Evolutionary conservation across 2,797 vertebrate species (phyloP), one percentile per base, ranked within the genome.

Genomic region (Alcedo atthis): DNA sequence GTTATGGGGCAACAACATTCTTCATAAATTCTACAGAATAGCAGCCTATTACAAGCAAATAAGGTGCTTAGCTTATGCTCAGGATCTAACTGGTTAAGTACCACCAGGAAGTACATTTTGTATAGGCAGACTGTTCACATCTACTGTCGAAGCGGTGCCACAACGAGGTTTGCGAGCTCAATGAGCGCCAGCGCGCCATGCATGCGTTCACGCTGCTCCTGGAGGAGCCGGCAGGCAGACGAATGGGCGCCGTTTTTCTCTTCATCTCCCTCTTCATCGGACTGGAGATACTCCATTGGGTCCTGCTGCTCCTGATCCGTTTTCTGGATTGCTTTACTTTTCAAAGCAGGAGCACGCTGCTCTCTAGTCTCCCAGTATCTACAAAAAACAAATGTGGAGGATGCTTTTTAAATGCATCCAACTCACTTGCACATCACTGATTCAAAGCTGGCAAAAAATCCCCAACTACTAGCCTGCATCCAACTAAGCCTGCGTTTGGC

Each of bases 31-130:
- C 99, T 99, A 99, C 98, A 98, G 98, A 97, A 98, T 99, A 99
- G 99, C 99, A 99, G 99, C 99, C 99, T 99, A 99, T 97, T 71
- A 98, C 82, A 98, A 98, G 97, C 98, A 98, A 98, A 98, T 99
- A 99, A 99, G 99, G 99, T 99, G 99, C 99, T 99, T 99, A 99
- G 99, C 98, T 99, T 99, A 98, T 98, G 96, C 96, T 93, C 97
- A 74, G 91, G 81, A 94, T 94, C 97, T 97, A 98, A 97, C 93
- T 97, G 95, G 92, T 94, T 95, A 96, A 96, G 97, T 92, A 96
- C 64, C 89, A 92, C 97, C 85, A 97, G 96, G 92, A 95, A 96
- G 94, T 95, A 97, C n/a, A 48, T 93, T 89, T 92, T 83, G 82
- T 94, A 93, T 87, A 84, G 82, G 89, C 85, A 91, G 94, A 89